Base-by-base conservation (phyloP, 2,113 vertebrate genomes). In the Entosphenus tridentatus region DNA sequence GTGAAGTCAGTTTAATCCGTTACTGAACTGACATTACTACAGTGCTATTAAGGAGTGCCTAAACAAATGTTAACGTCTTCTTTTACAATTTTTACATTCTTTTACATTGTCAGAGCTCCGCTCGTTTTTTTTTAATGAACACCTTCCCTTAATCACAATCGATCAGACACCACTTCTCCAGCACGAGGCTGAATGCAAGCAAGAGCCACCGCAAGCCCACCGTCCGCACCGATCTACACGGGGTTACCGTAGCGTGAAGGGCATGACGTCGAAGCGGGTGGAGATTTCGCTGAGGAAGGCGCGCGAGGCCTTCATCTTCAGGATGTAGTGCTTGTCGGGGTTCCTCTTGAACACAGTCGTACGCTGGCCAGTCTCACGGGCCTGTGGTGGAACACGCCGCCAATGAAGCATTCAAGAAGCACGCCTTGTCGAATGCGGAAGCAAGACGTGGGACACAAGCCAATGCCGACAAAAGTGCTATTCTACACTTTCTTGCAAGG, bases 271-370 rank as follows among this genome's bases (percentile, higher is more conserved):
- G 14, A 95, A 97, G 73, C 91, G 87, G 73, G 86, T 81, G 78
- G 96, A 90, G 74, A 97, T 86, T 78, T 96, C 91, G 56, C 91
- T 96, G 80, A 96, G 92, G 80, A 97, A 96, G 68, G 83, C 83
- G 74, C 91, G 87, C 58, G 93, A 97, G 17, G 93, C 88, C 82
- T 96, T 97, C 91, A 97, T 97, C 80, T 96, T 97, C 74, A 97
- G 73, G 70, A 89, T 89, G 7, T 97, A 97, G 73, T 95, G 87
- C 75, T 95, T 96, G 78, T 84, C 87, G 62, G 91, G 89, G 78
- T 97, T 90, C 78, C 93, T 80, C 76, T 97, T 97, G 77, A 93
- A 97, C 74, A 96, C 88, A 0, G 91, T 97, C 72, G 91, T 97
- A 79, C 93, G 87, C 78, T 92, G 89, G 10, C 88, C 90, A 3